Evolutionary conservation across 53 echinoderm and acorn worm species (phyloP), one percentile per base, ranked within the genome.

Genomic region (Mesocentrotus franciscanus): DNA sequence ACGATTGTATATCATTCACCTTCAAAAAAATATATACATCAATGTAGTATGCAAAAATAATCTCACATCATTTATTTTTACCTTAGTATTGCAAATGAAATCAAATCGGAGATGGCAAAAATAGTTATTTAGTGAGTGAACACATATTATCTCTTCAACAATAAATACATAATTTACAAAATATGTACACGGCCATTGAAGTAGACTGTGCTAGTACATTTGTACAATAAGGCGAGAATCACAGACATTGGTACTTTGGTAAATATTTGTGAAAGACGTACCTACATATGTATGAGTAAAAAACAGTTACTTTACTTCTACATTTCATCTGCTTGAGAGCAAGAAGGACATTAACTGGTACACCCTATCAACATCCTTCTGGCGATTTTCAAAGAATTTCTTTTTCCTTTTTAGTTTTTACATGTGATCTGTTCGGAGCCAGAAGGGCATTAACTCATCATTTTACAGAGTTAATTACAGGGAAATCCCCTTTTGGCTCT

Each of bases 221-320:
- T 26, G 49, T 49, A 57, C 87, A 59, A 58, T 87, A 87, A 87
- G 87, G 59, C 87, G 9, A 20, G 55, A 42, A 87, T 87, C 59
- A 87, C 87, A 58, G n/a, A 87, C 56, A 87, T 56, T 56, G 58
- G n/a, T 58, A 87, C 87, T 87, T 87, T 87, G 87, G 59, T 87
- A 87, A 87, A 59, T 87, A 87, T 58, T 58, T 59, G 87, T 87
- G 87, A 87, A 87, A 87, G 87, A 87, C 87, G n/a, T 57, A 59
- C 87, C 59, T 87, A 87, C 58, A 87, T 2, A 1, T 74, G 20
- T 84, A 84, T 32, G 33, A 27, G 58, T 87, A 87, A 26, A 87
- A 58, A 87, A 87, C n/a, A 74, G 9, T 74, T 74, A n/a, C 12
- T 33, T 81, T n/a, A 26, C n/a, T 58, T 87, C n/a, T 39, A n/a